These are phyloP conservation scores for Acromyrmex echinatior DNA, from an alignment of 1,140 invertebrate genomes.

Conservation along the genomic window DNA sequence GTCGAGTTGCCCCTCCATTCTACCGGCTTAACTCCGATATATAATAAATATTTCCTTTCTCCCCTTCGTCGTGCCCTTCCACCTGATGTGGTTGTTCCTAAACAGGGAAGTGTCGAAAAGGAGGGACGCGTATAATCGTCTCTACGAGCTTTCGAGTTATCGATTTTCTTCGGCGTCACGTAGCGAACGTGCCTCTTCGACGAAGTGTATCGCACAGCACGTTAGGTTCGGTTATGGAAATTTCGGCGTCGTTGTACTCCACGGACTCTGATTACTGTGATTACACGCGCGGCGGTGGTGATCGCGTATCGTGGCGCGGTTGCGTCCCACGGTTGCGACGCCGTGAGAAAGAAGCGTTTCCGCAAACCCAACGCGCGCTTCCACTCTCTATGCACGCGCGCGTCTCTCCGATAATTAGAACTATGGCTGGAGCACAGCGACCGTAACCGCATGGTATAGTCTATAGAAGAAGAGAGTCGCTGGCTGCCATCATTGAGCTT, in stretches of 20 bases:
- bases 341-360: slow-evolving; percentile 61
- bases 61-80: background rate
- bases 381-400: slow-evolving; percentile 46
- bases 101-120: slow-evolving; percentile 19
- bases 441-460: background rate
- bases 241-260: slow-evolving; percentile 47
- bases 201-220: background rate
- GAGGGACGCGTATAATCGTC: slow-evolving; percentile 30
- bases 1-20: background rate
- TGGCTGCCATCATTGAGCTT: slow-evolving; percentile 17
- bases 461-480: background rate
- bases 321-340: slow-evolving; percentile 33
- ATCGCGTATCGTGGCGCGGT: background rate
- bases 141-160: background rate
- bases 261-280: slow-evolving; percentile 35
- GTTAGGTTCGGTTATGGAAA: slow-evolving; percentile 45
- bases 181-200: slow-evolving; percentile 9
- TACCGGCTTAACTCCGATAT: slow-evolving; percentile 23
- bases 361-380: background rate
- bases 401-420: slow-evolving; percentile 56
- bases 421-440: background rate
- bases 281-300: slow-evolving; percentile 18
- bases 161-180: slow-evolving; percentile 36
- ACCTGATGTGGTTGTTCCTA: slow-evolving; percentile 1
- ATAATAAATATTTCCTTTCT: slow-evolving; percentile 48